A percentile compares a stretch with the other conserved stretches of the same genome.
Conservation (phyloP, 2,797 vertebrate genomes). For the Arctocebus calabarensis region DNA sequence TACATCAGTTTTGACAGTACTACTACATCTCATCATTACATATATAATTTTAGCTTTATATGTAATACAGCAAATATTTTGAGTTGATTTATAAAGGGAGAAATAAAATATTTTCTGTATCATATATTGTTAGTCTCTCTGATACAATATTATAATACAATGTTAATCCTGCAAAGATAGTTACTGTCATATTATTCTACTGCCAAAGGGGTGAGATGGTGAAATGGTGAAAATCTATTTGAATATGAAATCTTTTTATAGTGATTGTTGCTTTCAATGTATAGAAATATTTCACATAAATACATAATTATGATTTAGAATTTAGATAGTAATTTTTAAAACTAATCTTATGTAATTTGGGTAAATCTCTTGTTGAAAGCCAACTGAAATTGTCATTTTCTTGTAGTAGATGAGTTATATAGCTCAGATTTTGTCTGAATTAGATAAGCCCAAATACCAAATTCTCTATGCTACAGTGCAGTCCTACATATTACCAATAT, state of each 20-base stretch:
- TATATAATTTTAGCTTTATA: not conserved
- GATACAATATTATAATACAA: not conserved
- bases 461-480: not conserved
- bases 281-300: constrained; percentile 38
- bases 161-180: not conserved
- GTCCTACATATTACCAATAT: not conserved
- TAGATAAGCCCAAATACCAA: not conserved
- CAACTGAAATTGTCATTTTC: not conserved
- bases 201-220: not conserved
- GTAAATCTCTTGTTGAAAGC: not conserved
- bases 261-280: not conserved
- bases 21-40: not conserved
- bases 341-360: not conserved
- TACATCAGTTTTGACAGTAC: not conserved
- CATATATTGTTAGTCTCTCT: not conserved
- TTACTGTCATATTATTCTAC: not conserved
- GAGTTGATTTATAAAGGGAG: constrained; percentile 12
- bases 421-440: not conserved
- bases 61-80: not conserved
- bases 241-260: not conserved
- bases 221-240: constrained; percentile 27
- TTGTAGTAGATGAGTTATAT: not conserved
- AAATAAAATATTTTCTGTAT: constrained; percentile 14
- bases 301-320: constrained; percentile 23
- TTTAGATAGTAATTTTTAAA: not conserved